Base-by-base conservation (phyloP, 2,113 vertebrate genomes). In the Elephas maximus region DNA sequence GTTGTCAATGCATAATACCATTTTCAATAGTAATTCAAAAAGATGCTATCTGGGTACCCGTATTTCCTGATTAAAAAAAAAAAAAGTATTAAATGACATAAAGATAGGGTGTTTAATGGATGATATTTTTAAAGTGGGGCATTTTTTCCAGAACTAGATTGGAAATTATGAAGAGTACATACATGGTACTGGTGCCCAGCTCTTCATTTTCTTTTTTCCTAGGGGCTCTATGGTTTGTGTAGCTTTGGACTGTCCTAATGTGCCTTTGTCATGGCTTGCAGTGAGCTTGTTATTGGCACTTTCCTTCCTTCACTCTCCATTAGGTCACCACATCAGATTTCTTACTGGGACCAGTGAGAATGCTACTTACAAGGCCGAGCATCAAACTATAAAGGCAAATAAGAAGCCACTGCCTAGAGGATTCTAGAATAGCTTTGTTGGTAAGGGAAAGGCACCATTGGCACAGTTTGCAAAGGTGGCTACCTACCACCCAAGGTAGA, bases 341-440 rank as follows among this genome's bases (percentile, higher is more conserved):
- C 30, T 71, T 44, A 60, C 17, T 84, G 21, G 14, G 78, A 63
- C n/a, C 41, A 48, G 21, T 63, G n/a, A 63, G 5, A 81, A 65
- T 84, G 44, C 63, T 96, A 11, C 18, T 79, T 84, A 57, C 3
- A 12, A 24, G 15, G 33, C 30, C 17, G 60, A 24, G 9, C 28
- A 33, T 92, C 81, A 88, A 17, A 17, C 48, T 24, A 73, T 65
- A 24, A 57, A 88, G 69, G 28, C 6, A 65, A 80, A 30, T 57
- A 69, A 94, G 57, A 91, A 94, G 33, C 41, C 41, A 87, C 5
- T 51, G 41, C 3, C 6, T 60, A 28, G 33, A 83, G 60, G n/a
- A 14, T 88, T 77, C 48, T 81, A 48, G 33, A 73, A 10, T 91
- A 84, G 18, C 37, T 92, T 92, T 88, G n/a, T 65, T 84, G n/a